Conservation (phyloP, 2,797 vertebrate genomes). For the Mormyrus hasselquistii region DNA sequence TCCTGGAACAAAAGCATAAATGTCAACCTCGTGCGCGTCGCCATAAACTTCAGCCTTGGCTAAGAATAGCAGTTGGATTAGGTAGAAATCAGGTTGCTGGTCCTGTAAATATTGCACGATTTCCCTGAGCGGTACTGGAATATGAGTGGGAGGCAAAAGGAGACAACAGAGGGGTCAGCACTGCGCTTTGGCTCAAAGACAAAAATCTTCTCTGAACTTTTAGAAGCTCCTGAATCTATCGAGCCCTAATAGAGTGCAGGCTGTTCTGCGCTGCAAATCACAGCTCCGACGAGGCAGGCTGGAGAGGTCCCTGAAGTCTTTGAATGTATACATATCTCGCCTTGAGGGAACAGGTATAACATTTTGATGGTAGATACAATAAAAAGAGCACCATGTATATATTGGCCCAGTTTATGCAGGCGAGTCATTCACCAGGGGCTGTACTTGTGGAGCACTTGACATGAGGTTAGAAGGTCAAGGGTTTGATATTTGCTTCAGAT, state of each 20-base stretch:
- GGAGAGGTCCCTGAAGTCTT: background rate
- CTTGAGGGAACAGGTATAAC: background rate
- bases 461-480: background rate
- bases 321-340: background rate
- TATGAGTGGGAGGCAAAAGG: constrained; percentile 32
- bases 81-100: constrained; percentile 54
- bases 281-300: background rate
- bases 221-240: background rate
- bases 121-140: constrained; percentile 43
- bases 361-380: background rate
- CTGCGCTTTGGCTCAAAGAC: constrained; percentile 2
- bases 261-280: background rate
- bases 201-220: background rate
- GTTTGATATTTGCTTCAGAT: background rate
- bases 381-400: background rate
- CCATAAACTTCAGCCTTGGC: constrained; percentile 32
- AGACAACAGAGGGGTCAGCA: background rate
- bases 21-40: constrained; percentile 13
- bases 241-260: background rate
- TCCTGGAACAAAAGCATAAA: background rate
- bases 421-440: background rate
- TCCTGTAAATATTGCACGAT: constrained; percentile 58
- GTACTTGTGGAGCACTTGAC: background rate
- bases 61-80: background rate
- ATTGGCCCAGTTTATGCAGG: background rate